A percentile compares a stretch with the other conserved stretches of the same genome.
Conservation (phyloP, 2,888 invertebrate species). For the Miltochrista miniata region DNA sequence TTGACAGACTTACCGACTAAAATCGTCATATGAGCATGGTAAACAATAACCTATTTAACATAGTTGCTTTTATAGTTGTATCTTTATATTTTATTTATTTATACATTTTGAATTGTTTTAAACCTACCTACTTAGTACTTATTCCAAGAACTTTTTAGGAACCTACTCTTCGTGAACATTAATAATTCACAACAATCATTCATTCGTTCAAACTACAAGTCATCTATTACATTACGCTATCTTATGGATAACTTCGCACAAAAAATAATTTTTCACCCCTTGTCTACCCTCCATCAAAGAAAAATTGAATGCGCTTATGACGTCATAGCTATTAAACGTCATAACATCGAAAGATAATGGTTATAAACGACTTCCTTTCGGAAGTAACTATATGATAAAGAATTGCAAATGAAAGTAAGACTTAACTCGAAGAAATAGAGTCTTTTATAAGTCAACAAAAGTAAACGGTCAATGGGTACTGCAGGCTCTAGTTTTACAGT, state of each 20-base stretch:
- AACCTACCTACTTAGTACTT: too few species aligned
- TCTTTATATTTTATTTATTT: too few species aligned
- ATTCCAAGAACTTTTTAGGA: too few species aligned
- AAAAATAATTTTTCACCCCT: slow-evolving; percentile 17
- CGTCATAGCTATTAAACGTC: slow-evolving; percentile 35
- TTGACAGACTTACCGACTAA: too few species aligned
- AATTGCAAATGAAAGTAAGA: slow-evolving; percentile 2
- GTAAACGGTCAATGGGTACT: slow-evolving; percentile 22
- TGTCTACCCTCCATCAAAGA: slow-evolving; percentile 25
- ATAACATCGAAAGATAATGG: slow-evolving; percentile 46
- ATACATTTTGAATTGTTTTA: too few species aligned
- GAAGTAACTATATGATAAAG: slow-evolving; percentile 29
- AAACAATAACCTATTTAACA: too few species aligned
- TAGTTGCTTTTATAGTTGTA: too few species aligned
- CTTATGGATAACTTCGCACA: slow-evolving; percentile 1
- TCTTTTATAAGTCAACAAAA: background rate
- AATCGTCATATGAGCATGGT: too few species aligned
- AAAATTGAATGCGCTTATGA: slow-evolving; percentile 36
- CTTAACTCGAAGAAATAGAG: background rate
- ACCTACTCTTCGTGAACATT: too few species aligned
- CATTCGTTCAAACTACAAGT: background rate
- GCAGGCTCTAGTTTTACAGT: slow-evolving; percentile 23
- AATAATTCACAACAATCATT: too few species aligned
- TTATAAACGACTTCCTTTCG: slow-evolving; percentile 43
- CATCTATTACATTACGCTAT: slow-evolving; percentile 3